Evolutionary conservation across 2,113 vertebrate genomes (phyloP).

Genomic region (Malaclemys terrapin): DNA sequence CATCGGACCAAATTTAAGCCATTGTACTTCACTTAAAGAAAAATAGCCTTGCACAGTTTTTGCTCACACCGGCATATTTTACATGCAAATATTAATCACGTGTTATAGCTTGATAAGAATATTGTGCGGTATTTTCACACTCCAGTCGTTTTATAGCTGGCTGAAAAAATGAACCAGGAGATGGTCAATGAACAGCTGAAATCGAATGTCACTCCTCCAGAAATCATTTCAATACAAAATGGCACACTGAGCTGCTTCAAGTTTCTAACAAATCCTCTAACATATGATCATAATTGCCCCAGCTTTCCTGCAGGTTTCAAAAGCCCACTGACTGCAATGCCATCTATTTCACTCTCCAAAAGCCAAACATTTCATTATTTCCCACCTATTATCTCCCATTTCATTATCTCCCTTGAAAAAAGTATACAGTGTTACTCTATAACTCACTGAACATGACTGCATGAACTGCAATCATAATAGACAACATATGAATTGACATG

Average conservation of each 20-base stretch:
- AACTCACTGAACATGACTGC: neutral
- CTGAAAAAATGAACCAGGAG: neutral
- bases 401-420: neutral
- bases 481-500: neutral
- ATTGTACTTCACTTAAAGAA: neutral
- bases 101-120: neutral
- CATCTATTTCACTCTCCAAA: neutral
- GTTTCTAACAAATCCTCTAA: neutral
- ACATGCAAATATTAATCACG: neutral
- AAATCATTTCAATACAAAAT: conserved; percentile 14
- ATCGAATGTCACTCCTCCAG: neutral
- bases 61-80: neutral
- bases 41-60: neutral
- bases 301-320: neutral
- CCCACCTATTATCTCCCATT: neutral
- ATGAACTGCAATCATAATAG: neutral
- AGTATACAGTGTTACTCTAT: neutral
- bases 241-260: neutral
- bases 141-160: neutral
- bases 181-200: neutral
- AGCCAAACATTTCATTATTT: neutral
- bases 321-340: neutral
- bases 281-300: neutral
- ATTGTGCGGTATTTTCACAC: neutral
- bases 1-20: neutral